A percentile compares a stretch with the other conserved stretches of the same genome.
phyloP scores from a whole-genome alignment of 1,140 invertebrate genomes.

The Aphaenogaster rudis region DNA sequence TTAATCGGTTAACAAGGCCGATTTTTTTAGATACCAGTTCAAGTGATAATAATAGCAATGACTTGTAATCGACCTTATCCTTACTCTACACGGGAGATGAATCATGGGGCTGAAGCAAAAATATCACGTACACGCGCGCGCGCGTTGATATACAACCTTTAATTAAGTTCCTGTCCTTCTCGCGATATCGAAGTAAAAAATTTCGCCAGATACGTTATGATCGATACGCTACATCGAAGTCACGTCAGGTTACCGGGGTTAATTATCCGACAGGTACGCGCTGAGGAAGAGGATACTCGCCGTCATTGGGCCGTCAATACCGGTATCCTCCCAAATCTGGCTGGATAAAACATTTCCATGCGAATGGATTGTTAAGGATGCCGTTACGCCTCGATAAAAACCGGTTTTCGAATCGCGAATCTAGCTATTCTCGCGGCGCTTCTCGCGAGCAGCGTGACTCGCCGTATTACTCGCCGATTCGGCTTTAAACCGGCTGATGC shows the following conservation, averaged over 20 bases:
- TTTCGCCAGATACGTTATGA: constrained; percentile 43
- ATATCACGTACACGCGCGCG: background rate
- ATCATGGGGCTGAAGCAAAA: background rate
- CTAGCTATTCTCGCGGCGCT: constrained; percentile 65
- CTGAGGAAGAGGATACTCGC: constrained; percentile 37
- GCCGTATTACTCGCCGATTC: constrained; percentile 62
- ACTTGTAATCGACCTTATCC: background rate
- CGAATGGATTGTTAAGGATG: constrained; percentile 55
- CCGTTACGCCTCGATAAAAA: constrained; percentile 69
- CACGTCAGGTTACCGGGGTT: constrained; percentile 62
- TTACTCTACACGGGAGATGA: background rate
- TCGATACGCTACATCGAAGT: constrained; percentile 48
- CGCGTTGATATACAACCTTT: constrained; percentile 31
- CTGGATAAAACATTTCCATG: constrained; percentile 61
- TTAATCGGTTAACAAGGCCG: constrained; percentile 13
- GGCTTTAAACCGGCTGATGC: constrained; percentile 29
- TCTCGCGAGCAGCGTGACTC: constrained; percentile 58
- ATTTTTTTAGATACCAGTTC: constrained; percentile 30
- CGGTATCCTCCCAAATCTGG: constrained; percentile 68
- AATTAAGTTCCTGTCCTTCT: constrained; percentile 49
- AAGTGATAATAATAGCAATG: constrained; percentile 13
- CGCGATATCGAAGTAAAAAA: constrained; percentile 12
- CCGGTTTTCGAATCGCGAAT: constrained; percentile 70
- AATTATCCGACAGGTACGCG: constrained; percentile 69
- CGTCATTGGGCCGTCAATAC: constrained; percentile 59